Conservation (phyloP, 2,797 vertebrate genomes). For the Sus cebifrons region DNA sequence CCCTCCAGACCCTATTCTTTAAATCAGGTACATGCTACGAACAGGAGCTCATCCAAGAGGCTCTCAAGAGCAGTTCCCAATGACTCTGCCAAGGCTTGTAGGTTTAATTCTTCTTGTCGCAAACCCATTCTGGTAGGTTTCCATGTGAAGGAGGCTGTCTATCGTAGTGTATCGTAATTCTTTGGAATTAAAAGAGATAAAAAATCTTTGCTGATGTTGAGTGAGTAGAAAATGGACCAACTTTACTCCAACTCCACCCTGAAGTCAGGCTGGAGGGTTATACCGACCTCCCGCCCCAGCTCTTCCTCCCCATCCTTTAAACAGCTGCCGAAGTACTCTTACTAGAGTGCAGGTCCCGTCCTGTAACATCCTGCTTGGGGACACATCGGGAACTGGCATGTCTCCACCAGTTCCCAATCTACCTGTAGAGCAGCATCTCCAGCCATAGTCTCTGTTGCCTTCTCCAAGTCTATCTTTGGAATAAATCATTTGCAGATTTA, state of each 20-base stretch:
- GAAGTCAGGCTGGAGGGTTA: slow-evolving; percentile 14
- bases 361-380: background rate
- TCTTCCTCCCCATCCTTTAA: slow-evolving; percentile 18
- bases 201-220: slow-evolving; percentile 25
- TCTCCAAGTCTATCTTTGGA: background rate
- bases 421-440: background rate
- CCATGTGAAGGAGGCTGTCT: background rate
- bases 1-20: slow-evolving; percentile 59
- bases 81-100: background rate
- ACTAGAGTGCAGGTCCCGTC: background rate
- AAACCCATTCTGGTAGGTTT: background rate
- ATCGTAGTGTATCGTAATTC: background rate
- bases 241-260: background rate
- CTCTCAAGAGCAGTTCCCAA: background rate
- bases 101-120: background rate
- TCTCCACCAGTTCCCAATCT: background rate
- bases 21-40: slow-evolving; percentile 39
- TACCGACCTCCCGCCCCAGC: background rate
- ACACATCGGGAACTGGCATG: background rate
- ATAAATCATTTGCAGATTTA: background rate
- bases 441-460: background rate
- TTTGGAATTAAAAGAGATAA: slow-evolving; percentile 47
- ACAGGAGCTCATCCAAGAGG: background rate
- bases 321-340: slow-evolving; percentile 1
- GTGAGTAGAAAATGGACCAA: slow-evolving; percentile 12